These are phyloP conservation scores for Pyxicephalus adspersus DNA, from an alignment of 2,113 vertebrate species.

Conservation along the genomic window DNA sequence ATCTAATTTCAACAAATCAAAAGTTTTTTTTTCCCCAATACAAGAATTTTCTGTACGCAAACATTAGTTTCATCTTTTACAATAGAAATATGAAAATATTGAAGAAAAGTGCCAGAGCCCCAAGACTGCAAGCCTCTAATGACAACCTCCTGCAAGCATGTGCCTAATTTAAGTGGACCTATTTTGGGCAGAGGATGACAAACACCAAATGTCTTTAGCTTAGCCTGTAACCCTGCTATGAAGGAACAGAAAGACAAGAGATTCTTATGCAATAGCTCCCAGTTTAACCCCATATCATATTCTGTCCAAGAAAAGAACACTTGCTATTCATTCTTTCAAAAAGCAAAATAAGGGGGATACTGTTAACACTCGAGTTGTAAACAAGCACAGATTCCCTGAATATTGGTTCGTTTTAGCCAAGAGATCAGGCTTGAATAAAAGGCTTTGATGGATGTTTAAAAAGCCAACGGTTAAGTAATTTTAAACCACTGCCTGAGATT, in stretches of 20 bases:
- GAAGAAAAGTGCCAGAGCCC: too few relatives aligned
- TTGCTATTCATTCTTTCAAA: neutral
- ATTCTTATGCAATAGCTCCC: neutral
- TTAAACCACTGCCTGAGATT: slow-evolving; percentile 56
- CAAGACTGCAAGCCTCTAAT: neutral
- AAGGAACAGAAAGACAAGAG: slow-evolving; percentile 2
- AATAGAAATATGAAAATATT: too few relatives aligned
- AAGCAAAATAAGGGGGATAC: neutral
- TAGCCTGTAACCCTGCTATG: neutral
- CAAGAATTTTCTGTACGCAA: too few relatives aligned
- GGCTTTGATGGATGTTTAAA: slow-evolving; percentile 32
- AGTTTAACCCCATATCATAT: neutral
- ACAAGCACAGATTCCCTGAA: neutral
- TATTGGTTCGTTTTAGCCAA: neutral
- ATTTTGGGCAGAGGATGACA: neutral
- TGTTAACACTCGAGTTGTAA: neutral
- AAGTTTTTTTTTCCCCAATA: too few relatives aligned
- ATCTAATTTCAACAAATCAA: too few relatives aligned
- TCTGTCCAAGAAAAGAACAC: neutral
- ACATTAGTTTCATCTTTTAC: too few relatives aligned
- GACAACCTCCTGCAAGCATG: neutral
- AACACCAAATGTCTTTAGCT: slow-evolving; percentile 8
- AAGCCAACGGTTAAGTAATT: slow-evolving; percentile 55
- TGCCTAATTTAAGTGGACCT: neutral
- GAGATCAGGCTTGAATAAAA: neutral